phyloP scores from a whole-genome alignment of 2,113 vertebrate genomes.

The Tragelaphus buxtoni region DNA sequence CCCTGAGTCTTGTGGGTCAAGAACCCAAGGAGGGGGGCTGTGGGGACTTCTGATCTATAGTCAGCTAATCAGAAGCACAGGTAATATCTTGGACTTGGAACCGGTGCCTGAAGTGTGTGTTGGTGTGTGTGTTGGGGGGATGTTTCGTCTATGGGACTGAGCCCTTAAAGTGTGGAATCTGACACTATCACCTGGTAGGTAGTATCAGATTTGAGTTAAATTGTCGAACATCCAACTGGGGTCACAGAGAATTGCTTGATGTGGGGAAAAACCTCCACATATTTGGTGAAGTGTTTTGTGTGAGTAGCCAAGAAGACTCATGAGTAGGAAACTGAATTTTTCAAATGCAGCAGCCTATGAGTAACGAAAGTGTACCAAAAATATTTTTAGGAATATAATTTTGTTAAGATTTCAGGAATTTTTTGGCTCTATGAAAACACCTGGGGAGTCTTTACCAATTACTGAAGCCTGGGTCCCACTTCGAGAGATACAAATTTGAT shows the following conservation, averaged over 20 bases:
- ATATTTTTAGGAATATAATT: background rate
- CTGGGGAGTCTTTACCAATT: background rate
- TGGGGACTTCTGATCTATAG: background rate
- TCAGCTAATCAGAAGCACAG: background rate
- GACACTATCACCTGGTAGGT: background rate
- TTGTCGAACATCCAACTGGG: background rate
- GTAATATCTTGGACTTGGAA: background rate
- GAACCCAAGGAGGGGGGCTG: background rate
- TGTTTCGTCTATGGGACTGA: background rate
- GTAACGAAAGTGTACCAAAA: background rate
- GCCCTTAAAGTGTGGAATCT: background rate
- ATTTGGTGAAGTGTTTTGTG: background rate
- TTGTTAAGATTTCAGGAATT: background rate
- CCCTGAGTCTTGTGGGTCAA: background rate
- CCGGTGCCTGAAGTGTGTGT: background rate
- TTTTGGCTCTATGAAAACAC: background rate
- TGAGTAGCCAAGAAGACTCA: background rate
- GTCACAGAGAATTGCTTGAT: background rate
- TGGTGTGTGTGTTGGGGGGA: background rate
- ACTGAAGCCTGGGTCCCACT: background rate
- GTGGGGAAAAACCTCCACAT: too few species aligned
- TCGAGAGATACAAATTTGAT: background rate
- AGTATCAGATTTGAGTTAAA: background rate
- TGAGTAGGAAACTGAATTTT: background rate
- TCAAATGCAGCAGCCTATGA: background rate